These are phyloP conservation scores for Jordanella pulchra DNA, from an alignment of 2,797 vertebrate species.

Conservation along the genomic window DNA sequence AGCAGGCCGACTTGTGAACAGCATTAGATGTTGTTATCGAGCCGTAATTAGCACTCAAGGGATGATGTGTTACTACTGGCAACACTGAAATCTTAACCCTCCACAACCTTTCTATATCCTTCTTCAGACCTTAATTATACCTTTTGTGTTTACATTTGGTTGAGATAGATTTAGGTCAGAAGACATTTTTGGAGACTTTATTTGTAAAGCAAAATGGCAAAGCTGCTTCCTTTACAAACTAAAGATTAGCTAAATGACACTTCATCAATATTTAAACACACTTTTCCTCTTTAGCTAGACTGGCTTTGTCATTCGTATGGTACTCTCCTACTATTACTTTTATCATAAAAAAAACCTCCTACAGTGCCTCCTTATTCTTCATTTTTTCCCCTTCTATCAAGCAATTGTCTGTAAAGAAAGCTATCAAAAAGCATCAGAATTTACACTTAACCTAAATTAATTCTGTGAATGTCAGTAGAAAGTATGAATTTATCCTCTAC, in stretches of 20 bases:
- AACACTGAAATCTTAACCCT: too few species aligned
- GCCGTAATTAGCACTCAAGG: too few species aligned
- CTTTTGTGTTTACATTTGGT: too few species aligned
- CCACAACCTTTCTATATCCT: too few species aligned
- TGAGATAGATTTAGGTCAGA: too few species aligned
- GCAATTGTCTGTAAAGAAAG: background rate
- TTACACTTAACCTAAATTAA: conserved; percentile 31
- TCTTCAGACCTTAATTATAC: too few species aligned
- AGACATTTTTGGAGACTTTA: too few species aligned
- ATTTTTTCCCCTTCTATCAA: background rate
- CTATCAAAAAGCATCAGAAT: background rate
- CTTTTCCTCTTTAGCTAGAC: background rate
- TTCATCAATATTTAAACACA: background rate
- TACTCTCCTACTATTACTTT: background rate
- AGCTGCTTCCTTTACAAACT: background rate
- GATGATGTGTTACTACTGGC: too few species aligned
- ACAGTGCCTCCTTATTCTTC: background rate
- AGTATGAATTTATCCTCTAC: conserved; percentile 20
- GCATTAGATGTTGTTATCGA: too few species aligned
- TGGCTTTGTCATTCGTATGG: background rate
- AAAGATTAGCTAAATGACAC: background rate
- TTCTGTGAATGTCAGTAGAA: conserved; percentile 8
- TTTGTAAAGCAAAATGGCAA: too few species aligned
- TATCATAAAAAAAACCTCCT: background rate
- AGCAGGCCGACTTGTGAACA: too few species aligned